Evolutionary conservation across 2,113 vertebrate genomes (phyloP).

Genomic region (Chiloscyllium plagiosum): DNA sequence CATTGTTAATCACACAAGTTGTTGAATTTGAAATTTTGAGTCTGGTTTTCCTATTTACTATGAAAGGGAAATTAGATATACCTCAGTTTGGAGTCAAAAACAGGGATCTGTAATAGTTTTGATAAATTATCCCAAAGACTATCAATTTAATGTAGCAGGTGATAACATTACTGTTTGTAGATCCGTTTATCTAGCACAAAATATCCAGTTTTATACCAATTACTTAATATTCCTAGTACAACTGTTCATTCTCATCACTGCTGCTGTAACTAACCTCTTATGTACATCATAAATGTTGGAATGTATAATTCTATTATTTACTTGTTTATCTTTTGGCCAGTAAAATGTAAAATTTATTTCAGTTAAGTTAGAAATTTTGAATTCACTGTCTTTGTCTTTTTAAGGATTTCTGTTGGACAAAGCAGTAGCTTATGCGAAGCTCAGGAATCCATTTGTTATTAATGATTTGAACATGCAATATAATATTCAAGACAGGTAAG

Average conservation of each 20-base stretch:
- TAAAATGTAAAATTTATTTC: not conserved
- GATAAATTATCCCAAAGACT: not conserved
- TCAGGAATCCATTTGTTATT: slow-evolving; percentile 83
- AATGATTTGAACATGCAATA: slow-evolving; percentile 88
- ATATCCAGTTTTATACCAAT: not conserved
- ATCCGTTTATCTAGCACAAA: not conserved
- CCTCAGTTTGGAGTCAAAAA: not conserved
- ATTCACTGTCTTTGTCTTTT: slow-evolving; percentile 36
- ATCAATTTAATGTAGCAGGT: not conserved
- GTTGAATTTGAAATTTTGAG: not conserved
- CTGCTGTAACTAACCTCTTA: not conserved
- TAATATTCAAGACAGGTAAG: slow-evolving; percentile 83
- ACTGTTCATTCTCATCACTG: not conserved
- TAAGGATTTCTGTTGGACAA: slow-evolving; percentile 85
- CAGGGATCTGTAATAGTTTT: not conserved
- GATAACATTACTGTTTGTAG: not conserved
- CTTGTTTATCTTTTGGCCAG: not conserved
- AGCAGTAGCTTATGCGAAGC: slow-evolving; percentile 82
- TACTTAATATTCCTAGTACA: not conserved
- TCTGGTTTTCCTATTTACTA: not conserved
- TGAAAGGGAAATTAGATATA: not conserved
- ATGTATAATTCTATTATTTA: not conserved
- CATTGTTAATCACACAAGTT: not conserved
- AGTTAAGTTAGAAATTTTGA: not conserved
- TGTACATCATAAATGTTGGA: not conserved